A percentile compares a stretch with the other conserved stretches of the same genome.
These are phyloP conservation scores for Drosophila percnosoma DNA, from an alignment of 2,888 invertebrate species.

Conservation along the genomic window DNA sequence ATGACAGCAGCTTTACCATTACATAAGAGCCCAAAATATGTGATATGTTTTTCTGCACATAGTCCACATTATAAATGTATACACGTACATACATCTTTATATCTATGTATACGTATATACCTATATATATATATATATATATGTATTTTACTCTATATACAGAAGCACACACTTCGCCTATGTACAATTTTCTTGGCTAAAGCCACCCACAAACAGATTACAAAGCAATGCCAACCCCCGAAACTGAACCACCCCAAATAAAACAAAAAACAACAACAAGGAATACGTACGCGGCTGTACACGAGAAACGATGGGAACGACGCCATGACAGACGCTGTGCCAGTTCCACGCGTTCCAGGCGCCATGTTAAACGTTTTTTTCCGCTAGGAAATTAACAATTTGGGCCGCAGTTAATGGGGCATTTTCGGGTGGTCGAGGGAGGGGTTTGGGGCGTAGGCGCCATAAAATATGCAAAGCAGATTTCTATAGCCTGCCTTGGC, in stretches of 20 bases:
- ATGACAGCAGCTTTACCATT: constrained; percentile 74
- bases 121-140: constrained; percentile 1
- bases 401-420: constrained; percentile 57
- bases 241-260: constrained; percentile 63
- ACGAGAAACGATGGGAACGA: constrained; percentile 19
- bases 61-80: constrained; percentile 37
- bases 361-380: constrained; percentile 52
- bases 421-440: background rate
- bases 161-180: constrained; percentile 26
- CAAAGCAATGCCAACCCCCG: constrained; percentile 71
- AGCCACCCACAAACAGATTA: constrained; percentile 73
- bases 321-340: constrained; percentile 69
- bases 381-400: constrained; percentile 70
- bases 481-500: constrained; percentile 41
- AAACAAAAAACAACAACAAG: constrained; percentile 27
- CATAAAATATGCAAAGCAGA: constrained; percentile 69
- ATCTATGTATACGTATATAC: constrained; percentile 22
- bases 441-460: constrained; percentile 29
- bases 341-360: constrained; percentile 64
- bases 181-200: constrained; percentile 66
- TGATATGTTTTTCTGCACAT: constrained; percentile 58
- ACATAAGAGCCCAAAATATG: constrained; percentile 75
- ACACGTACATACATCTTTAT: constrained; percentile 28
- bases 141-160: background rate
- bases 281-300: constrained; percentile 57